Evolutionary conservation across 1,140 invertebrate species (phyloP).

Genomic region (Anoplophora glabripennis): DNA sequence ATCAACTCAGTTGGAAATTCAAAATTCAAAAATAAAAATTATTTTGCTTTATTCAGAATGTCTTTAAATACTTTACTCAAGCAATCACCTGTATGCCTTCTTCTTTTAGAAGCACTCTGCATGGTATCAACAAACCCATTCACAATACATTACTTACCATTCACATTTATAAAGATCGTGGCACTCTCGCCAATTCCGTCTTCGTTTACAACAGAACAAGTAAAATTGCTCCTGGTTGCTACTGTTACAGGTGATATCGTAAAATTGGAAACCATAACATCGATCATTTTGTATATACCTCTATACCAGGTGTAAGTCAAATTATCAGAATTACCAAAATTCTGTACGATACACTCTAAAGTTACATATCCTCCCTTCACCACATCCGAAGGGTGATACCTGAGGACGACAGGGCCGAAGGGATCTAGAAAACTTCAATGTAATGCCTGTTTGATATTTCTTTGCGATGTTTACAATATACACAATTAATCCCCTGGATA

Average conservation of each 20-base stretch:
- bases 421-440: slow-evolving; percentile 33
- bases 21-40: no score
- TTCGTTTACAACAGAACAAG: slow-evolving; percentile 77
- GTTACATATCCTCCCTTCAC: slow-evolving; percentile 76
- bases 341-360: slow-evolving; percentile 76
- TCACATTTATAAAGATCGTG: slow-evolving; percentile 71
- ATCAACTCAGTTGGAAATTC: no score
- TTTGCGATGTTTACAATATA: slow-evolving; percentile 64
- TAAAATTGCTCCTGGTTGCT: slow-evolving; percentile 81
- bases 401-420: slow-evolving; percentile 33
- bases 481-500: slow-evolving; percentile 72
- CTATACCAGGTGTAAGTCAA: slow-evolving; percentile 75
- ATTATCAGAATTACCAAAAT: slow-evolving; percentile 73
- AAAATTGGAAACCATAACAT: slow-evolving; percentile 70
- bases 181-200: slow-evolving; percentile 75
- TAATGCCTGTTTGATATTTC: neutral
- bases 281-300: slow-evolving; percentile 66
- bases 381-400: slow-evolving; percentile 63
- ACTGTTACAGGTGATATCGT: slow-evolving; percentile 77
- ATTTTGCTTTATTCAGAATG: no score
- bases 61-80: no score
- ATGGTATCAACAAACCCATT: no score
- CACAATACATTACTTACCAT: slow-evolving; percentile 63
- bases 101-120: no score
- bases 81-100: no score